A percentile compares a stretch with the other conserved stretches of the same genome.
Evolutionary conservation across 2,797 vertebrate genomes (phyloP).

Genomic region (Onychomys arenicola): DNA sequence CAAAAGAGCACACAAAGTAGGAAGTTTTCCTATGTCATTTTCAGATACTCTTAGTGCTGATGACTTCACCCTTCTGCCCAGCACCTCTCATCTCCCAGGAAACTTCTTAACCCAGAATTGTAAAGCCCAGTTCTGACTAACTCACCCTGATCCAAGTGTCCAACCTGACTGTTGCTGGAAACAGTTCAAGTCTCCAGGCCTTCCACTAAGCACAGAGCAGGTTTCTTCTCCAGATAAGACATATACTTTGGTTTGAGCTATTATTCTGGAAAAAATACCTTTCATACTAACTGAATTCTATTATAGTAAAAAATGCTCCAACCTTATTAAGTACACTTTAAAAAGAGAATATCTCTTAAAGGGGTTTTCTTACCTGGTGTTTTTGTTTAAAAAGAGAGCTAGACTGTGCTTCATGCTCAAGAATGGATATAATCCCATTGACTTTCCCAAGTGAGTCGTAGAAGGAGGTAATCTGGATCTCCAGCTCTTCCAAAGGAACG

Average conservation of each 20-base stretch:
- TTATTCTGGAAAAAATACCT: background rate
- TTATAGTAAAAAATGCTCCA: background rate
- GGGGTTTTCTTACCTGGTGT: conserved; percentile 91
- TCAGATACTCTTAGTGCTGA: background rate
- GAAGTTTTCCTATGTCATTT: no score
- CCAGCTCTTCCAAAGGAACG: conserved; percentile 94
- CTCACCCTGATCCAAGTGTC: background rate
- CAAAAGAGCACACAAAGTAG: background rate
- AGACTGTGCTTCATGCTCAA: conserved; percentile 91
- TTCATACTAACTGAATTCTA: background rate
- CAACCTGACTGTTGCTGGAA: accelerated
- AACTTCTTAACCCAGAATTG: background rate
- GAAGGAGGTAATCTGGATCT: conserved; percentile 96
- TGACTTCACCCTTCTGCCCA: no score
- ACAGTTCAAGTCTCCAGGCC: background rate
- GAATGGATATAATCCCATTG: conserved; percentile 91
- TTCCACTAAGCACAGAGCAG: background rate
- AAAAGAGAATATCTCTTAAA: background rate
- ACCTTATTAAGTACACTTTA: background rate
- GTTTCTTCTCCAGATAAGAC: background rate
- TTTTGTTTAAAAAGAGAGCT: conserved; percentile 95
- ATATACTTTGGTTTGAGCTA: background rate
- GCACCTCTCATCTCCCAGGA: no score
- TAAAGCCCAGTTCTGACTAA: background rate
- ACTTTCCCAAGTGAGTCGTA: conserved; percentile 96